Conservation (phyloP, 2,797 vertebrate genomes). For the Discoglossus pictus region DNA sequence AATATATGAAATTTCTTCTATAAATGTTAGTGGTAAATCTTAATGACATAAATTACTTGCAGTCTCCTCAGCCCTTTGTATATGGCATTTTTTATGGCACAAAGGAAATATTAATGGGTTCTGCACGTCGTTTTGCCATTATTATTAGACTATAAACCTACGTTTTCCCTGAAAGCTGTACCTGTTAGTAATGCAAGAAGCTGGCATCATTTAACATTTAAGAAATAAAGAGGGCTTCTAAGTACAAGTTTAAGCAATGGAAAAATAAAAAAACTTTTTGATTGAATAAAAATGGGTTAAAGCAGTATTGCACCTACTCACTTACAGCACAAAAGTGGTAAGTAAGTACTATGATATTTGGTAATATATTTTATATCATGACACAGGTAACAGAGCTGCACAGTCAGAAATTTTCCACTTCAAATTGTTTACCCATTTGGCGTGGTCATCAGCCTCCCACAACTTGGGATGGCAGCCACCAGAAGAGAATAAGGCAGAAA, state of each 20-base stretch:
- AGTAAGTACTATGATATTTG: slow-evolving; percentile 17
- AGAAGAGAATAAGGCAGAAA: no score
- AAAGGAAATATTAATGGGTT: slow-evolving; percentile 40
- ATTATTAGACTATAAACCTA: slow-evolving; percentile 37
- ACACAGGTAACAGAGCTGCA: slow-evolving; percentile 11
- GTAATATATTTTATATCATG: slow-evolving; percentile 6
- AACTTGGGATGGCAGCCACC: no score
- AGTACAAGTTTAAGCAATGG: slow-evolving; percentile 14
- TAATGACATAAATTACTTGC: slow-evolving; percentile 39
- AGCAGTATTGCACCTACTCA: slow-evolving; percentile 33
- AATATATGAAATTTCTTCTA: slow-evolving; percentile 48
- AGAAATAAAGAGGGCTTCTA: slow-evolving; percentile 22
- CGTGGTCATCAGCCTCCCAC: slow-evolving; percentile 14
- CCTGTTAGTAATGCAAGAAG: slow-evolving; percentile 33
- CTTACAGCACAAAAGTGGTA: slow-evolving; percentile 9
- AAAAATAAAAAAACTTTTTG: neutral
- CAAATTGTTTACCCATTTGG: neutral
- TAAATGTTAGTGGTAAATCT: slow-evolving; percentile 46
- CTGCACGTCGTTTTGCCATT: slow-evolving; percentile 33
- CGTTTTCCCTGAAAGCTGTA: slow-evolving; percentile 34
- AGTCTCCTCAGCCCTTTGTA: slow-evolving; percentile 28
- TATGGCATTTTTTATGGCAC: slow-evolving; percentile 36
- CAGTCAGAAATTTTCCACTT: slow-evolving; percentile 4
- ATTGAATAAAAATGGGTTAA: slow-evolving; percentile 19
- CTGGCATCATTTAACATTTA: slow-evolving; percentile 42